A percentile compares a stretch with the other conserved stretches of the same genome.
phyloP scores from a whole-genome alignment of 2,113 vertebrate species.

The Bufo gargarizans region DNA sequence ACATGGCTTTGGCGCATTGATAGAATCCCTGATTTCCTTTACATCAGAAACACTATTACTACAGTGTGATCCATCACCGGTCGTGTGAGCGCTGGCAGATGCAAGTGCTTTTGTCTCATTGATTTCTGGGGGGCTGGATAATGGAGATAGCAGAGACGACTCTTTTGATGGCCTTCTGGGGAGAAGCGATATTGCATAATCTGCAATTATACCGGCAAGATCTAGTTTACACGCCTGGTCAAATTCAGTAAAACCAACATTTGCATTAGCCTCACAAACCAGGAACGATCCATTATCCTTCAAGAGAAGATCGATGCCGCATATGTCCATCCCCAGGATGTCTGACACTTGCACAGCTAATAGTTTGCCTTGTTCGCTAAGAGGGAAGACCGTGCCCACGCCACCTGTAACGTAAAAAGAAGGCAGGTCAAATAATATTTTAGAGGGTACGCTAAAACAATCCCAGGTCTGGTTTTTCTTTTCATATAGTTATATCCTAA shows the following conservation, averaged over 20 bases:
- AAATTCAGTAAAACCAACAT: conserved; percentile 90
- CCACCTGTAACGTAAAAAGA: conserved; percentile 74
- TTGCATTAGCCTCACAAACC: conserved; percentile 90
- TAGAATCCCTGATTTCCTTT: conserved; percentile 73
- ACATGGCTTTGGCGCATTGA: conserved; percentile 61
- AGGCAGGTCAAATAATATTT: neutral
- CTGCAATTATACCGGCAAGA: conserved; percentile 84
- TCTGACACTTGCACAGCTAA: conserved; percentile 89
- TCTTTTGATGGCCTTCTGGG: conserved; percentile 81
- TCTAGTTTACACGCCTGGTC: conserved; percentile 89
- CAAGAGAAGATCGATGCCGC: conserved; percentile 88
- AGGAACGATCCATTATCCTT: conserved; percentile 86
- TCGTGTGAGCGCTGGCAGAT: conserved; percentile 71
- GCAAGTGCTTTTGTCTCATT: conserved; percentile 81
- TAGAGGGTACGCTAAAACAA: neutral
- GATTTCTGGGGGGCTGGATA: conserved; percentile 83
- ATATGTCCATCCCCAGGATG: conserved; percentile 91
- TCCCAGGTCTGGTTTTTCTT: neutral
- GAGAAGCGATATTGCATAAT: conserved; percentile 86
- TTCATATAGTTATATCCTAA: neutral
- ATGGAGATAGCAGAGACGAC: conserved; percentile 83
- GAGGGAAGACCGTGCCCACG: conserved; percentile 85
- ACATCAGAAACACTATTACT: conserved; percentile 87
- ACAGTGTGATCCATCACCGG: conserved; percentile 84
- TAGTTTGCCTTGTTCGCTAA: conserved; percentile 88